Evolutionary conservation across 2,797 vertebrate genomes (phyloP).

Genomic region (Notoglanidium macrostoma): DNA sequence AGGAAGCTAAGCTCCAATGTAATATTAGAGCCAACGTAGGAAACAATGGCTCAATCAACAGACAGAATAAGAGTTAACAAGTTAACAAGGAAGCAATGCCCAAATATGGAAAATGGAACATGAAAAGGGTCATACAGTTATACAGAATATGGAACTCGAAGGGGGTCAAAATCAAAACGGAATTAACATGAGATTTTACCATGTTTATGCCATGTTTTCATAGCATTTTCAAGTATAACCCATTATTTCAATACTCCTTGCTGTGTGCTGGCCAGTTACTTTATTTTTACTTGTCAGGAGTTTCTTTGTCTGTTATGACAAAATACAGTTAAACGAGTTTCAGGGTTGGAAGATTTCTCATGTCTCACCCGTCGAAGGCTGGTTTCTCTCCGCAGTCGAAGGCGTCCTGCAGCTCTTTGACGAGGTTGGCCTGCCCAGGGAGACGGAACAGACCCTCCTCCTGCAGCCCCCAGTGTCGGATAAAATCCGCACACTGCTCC

Average conservation of each 20-base stretch:
- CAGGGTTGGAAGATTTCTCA: no score
- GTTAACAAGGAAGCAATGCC: background rate
- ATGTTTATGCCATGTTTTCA: background rate
- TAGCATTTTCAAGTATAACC: background rate
- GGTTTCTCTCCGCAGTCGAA: constrained; percentile 98
- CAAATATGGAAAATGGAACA: background rate
- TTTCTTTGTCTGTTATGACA: background rate
- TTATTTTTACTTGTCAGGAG: background rate
- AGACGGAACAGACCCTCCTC: constrained; percentile 95
- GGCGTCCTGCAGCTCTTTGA: constrained; percentile 95
- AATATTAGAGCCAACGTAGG: background rate
- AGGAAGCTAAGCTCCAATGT: background rate
- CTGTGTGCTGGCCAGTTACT: background rate
- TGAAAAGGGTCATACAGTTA: background rate
- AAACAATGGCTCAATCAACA: background rate
- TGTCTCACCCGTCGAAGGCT: constrained; percentile 79
- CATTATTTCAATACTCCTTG: background rate
- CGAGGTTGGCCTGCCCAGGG: constrained; percentile 94
- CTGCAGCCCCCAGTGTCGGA: constrained; percentile 87
- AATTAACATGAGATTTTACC: background rate
- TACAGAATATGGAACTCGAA: background rate
- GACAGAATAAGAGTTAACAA: background rate
- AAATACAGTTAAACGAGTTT: background rate
- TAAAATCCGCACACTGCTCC: constrained; percentile 96
- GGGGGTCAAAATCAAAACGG: background rate